phyloP scores from a whole-genome alignment of 2,888 invertebrate genomes.

The Apamea monoglypha region DNA sequence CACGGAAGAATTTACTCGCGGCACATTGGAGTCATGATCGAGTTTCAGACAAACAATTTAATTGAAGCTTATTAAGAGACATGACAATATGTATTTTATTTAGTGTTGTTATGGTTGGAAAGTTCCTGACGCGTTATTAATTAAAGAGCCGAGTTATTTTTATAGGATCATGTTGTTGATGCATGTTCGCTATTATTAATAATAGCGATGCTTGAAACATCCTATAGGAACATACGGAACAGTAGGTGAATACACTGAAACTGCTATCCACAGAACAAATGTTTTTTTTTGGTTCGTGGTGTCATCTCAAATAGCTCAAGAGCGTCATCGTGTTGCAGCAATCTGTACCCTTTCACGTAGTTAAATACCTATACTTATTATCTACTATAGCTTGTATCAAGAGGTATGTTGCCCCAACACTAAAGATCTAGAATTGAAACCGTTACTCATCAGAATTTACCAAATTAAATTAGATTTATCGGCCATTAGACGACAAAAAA shows the following conservation, averaged over 20 bases:
- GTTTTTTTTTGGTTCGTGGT: background rate
- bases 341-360: background rate
- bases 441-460: background rate
- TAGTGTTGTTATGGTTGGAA: constrained; percentile 18
- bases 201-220: background rate
- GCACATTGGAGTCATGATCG: constrained; percentile 64
- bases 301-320: background rate
- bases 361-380: background rate
- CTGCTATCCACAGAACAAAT: background rate
- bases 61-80: constrained; percentile 55
- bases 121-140: constrained; percentile 24
- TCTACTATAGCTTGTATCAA: background rate
- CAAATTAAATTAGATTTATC: background rate
- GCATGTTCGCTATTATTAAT: background rate
- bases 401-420: background rate
- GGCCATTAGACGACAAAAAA: background rate
- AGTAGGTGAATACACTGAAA: background rate
- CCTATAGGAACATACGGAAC: background rate
- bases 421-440: background rate
- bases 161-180: constrained; percentile 8
- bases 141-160: constrained; percentile 16
- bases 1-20: constrained; percentile 78
- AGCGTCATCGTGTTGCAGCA: background rate
- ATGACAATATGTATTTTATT: constrained; percentile 22
- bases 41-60: constrained; percentile 74